Conservation (phyloP, 2,888 invertebrate genomes). For the Dicyrtomina minuta region DNA sequence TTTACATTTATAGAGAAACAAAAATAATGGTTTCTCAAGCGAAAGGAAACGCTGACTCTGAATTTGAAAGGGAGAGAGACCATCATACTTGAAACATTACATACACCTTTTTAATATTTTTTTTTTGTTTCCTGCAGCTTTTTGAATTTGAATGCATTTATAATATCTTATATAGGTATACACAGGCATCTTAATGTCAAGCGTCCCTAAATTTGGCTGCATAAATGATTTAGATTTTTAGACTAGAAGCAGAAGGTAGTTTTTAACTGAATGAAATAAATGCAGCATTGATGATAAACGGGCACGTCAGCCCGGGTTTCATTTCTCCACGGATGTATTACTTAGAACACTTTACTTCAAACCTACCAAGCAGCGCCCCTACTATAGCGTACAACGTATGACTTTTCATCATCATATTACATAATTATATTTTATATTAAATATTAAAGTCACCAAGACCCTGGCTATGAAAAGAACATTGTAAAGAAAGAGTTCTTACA, state of each 20-base stretch:
- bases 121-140: background rate
- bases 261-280: conserved; percentile 22
- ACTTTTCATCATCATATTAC: background rate
- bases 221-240: background rate
- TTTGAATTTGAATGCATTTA: background rate
- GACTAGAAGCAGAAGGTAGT: too few species aligned
- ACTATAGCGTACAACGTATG: background rate
- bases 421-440: too few species aligned
- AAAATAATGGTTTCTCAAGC: too few species aligned
- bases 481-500: too few species aligned
- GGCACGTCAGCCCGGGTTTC: conserved; percentile 13
- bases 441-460: background rate
- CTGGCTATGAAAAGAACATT: background rate
- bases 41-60: too few species aligned
- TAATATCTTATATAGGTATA: background rate
- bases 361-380: too few species aligned
- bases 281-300: conserved; percentile 16
- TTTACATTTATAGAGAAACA: too few species aligned
- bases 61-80: conserved; percentile 3
- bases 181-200: background rate
- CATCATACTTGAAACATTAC: background rate
- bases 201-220: too few species aligned
- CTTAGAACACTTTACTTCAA: background rate
- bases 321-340: conserved; percentile 17
- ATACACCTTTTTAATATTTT: background rate